Conservation (phyloP, 1,140 invertebrate species). For the Psilanteris sp. region DNA sequence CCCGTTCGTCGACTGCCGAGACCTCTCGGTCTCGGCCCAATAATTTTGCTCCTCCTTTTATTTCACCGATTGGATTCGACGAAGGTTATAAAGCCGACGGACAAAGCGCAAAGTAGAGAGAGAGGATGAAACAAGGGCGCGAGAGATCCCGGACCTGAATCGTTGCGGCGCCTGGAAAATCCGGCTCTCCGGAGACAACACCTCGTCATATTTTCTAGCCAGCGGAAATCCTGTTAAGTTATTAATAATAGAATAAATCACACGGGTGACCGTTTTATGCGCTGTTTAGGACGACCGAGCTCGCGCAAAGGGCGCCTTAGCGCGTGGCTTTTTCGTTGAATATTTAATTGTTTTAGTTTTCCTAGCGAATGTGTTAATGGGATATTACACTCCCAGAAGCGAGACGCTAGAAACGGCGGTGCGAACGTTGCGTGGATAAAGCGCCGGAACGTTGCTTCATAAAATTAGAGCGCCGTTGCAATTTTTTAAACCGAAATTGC, state of each 20-base stretch:
- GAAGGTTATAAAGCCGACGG: conserved; percentile 29
- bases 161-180: conserved; percentile 43
- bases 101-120: conserved; percentile 39
- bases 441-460: too few relatives aligned
- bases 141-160: conserved; percentile 15
- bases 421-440: too few relatives aligned
- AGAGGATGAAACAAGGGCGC: conserved; percentile 14
- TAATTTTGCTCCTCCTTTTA: conserved; percentile 54
- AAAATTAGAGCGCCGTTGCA: too few relatives aligned
- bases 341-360: conserved; percentile 6
- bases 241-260: conserved; percentile 42
- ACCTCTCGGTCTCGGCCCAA: conserved; percentile 37
- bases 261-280: conserved; percentile 45
- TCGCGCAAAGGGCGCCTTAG: too few relatives aligned
- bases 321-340: not conserved
- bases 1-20: conserved; percentile 3
- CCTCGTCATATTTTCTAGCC: conserved; percentile 38
- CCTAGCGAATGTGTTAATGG: conserved; percentile 8
- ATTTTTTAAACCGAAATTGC: too few relatives aligned
- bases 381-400: conserved; percentile 1
- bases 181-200: conserved; percentile 37
- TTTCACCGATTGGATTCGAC: conserved; percentile 51
- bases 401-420: too few relatives aligned
- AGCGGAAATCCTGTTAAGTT: conserved; percentile 60
- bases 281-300: conserved; percentile 6